Conservation (phyloP, 2,888 invertebrate species). For the Lycocerus yunnanus region DNA sequence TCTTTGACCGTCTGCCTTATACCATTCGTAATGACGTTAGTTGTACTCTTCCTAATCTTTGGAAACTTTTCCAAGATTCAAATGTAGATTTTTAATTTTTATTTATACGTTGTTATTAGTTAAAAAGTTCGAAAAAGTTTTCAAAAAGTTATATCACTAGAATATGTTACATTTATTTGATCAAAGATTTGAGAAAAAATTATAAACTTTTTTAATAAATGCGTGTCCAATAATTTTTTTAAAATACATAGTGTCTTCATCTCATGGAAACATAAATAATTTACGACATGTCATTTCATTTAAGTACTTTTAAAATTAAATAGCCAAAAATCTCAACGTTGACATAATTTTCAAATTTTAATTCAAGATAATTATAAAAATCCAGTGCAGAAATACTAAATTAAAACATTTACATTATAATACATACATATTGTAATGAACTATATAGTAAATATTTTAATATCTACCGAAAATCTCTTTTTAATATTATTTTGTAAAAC, state of each 20-base stretch:
- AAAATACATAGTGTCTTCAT: background rate
- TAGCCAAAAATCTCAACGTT: background rate
- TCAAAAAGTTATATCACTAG: background rate
- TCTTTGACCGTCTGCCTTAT: conserved; percentile 31
- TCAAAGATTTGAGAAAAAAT: background rate
- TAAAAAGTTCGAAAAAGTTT: background rate
- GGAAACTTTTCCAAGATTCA: background rate
- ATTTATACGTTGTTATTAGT: background rate
- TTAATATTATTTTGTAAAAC: too few species aligned
- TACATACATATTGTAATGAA: too few species aligned
- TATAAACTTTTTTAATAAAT: background rate
- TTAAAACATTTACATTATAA: too few species aligned
- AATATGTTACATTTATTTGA: background rate
- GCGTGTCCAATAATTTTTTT: background rate
- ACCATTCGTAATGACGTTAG: conserved; percentile 30
- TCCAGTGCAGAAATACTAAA: background rate
- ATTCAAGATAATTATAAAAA: too few species aligned
- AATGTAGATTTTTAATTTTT: background rate
- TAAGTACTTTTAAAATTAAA: background rate
- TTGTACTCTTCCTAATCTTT: conserved; percentile 3
- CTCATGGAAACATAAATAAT: background rate
- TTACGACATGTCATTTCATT: background rate
- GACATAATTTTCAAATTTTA: background rate
- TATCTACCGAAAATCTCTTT: too few species aligned
- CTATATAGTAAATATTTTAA: too few species aligned